phyloP scores from a whole-genome alignment of 2,113 vertebrate genomes.

The Amphiprion ocellaris region DNA sequence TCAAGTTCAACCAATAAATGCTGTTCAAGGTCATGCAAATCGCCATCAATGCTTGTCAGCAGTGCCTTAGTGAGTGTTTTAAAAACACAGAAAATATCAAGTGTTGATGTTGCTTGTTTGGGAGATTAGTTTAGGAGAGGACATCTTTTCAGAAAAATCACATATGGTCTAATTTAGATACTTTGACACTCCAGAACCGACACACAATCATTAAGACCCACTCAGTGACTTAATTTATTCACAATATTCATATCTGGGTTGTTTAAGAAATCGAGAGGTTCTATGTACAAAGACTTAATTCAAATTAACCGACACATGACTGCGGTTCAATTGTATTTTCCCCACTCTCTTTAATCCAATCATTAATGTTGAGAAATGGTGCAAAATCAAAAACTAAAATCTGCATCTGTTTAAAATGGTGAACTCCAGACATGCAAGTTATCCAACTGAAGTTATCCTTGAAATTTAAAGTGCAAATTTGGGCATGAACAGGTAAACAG shows the following conservation, averaged over 20 bases:
- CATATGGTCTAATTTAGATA: not conserved
- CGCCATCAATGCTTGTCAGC: not conserved
- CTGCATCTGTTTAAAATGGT: not conserved
- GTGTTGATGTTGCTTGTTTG: not conserved
- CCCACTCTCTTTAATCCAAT: not conserved
- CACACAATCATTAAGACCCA: not conserved
- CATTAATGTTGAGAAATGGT: conserved; percentile 1
- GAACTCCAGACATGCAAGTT: conserved; percentile 13
- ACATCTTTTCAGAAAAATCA: not conserved
- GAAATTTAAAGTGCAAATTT: conserved; percentile 33
- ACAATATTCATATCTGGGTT: too few species aligned
- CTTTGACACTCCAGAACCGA: not conserved
- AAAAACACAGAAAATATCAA: not conserved
- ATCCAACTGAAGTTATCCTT: not conserved
- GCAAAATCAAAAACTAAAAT: not conserved
- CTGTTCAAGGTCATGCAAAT: conserved; percentile 47
- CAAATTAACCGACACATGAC: not conserved
- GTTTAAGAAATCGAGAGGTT: too few species aligned
- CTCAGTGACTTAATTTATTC: not conserved
- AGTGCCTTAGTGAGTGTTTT: not conserved
- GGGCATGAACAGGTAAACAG: conserved; percentile 14
- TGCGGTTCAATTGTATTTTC: not conserved
- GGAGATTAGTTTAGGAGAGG: not conserved
- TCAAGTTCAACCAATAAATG: conserved; percentile 20
- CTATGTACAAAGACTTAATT: not conserved